phyloP scores from a whole-genome alignment of 2,113 vertebrate species.

The Siniperca chuatsi region DNA sequence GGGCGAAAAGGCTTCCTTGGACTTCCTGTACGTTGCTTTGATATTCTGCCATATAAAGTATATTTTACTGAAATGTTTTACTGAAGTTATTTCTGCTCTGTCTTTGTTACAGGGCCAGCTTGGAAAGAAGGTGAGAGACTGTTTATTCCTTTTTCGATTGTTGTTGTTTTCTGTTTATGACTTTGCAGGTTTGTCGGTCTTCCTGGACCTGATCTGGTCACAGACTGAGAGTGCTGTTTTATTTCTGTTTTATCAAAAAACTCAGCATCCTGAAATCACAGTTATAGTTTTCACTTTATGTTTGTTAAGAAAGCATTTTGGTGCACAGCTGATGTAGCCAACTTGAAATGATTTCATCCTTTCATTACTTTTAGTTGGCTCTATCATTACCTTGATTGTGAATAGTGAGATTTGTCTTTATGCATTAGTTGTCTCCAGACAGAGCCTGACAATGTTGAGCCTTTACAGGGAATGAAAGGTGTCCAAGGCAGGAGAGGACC shows the following conservation, averaged over 20 bases:
- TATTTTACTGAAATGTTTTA: not conserved
- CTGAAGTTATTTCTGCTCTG: conserved; percentile 6
- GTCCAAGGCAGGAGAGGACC: conserved; percentile 68
- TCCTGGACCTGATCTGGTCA: not conserved
- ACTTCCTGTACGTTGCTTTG: conserved; percentile 69
- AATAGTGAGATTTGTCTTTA: not conserved
- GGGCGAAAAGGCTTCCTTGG: conserved; percentile 74
- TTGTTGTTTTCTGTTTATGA: not conserved
- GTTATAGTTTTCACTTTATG: not conserved
- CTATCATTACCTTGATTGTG: not conserved
- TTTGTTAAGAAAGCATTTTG: not conserved
- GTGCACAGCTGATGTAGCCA: not conserved
- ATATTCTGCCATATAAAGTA: conserved; percentile 4
- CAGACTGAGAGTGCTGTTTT: not conserved
- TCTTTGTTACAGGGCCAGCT: conserved; percentile 74
- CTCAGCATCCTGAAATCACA: not conserved
- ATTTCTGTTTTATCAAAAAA: not conserved
- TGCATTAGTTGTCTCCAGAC: not conserved
- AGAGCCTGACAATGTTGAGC: not conserved
- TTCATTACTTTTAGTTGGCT: not conserved
- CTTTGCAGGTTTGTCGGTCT: not conserved
- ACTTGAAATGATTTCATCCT: not conserved
- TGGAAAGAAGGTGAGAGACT: conserved; percentile 78
- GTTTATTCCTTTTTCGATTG: not conserved
- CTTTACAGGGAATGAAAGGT: conserved; percentile 82